Base-by-base conservation (phyloP, 2,797 vertebrate genomes). In the Schizothorax lantsangensis region DNA sequence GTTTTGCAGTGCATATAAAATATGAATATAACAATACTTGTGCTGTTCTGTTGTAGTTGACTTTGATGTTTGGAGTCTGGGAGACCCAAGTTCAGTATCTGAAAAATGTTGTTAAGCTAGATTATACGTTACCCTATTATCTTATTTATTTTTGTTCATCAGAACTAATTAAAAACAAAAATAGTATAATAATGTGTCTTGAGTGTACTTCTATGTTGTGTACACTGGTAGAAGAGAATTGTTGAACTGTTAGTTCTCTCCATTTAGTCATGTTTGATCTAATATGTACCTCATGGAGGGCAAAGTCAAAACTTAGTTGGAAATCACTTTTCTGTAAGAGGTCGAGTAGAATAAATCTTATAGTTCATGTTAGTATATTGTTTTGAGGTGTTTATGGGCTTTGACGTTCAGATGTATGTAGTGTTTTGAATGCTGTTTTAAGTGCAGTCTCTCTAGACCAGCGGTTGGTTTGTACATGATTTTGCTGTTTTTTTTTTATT, bases 391-490 rank as follows among this genome's bases (percentile, higher is more conserved):
- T 72, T n/a, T n/a, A 73, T n/a, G 38, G 19, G 36, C 5, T 43
- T 72, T n/a, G 69, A n/a, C 10, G 10, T 45, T 40, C 52, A 79
- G 36, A 15, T 38, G 19, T 1, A 4, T 78, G 74, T 38, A 49
- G 26, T 21, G 57, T 66, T 75, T 75, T 66, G 15, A 66, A 45
- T 49, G 57, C 59, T 52, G 26, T 74, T 74, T 83, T 47, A 47
- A 74, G 36, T 15, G 45, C 45, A 10, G 36, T 30, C n/a, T 21
- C 23, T 83, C 6, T 36, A 33, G 17, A 30, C 38, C 6, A 59
- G 52, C 21, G 7, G 47, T 33, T 57, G 57, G 6, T 26, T 40
- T 69, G 30, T 52, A 52, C 64, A 10, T 71, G 30, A 26, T 2
- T 40, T 26, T 2, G 6, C 66, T 30, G 14, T 10, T 0, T 5